Percentiles rank a stretch among this genome's conserved stretches.
phyloP scores from a whole-genome alignment of 2,888 invertebrate species.

The Tridacna gigas region DNA sequence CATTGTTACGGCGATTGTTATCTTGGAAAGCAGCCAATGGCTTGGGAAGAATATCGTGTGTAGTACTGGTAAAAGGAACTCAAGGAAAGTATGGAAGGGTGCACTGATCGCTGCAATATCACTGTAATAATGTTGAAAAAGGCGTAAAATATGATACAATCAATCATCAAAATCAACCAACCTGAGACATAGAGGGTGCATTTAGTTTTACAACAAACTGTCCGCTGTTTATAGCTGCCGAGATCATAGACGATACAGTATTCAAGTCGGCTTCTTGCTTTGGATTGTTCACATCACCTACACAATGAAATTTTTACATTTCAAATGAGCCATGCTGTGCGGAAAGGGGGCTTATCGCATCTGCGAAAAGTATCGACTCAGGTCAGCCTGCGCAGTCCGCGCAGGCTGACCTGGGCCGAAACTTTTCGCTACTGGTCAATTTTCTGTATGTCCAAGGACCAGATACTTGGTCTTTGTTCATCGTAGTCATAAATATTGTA shows the following conservation, averaged over 20 bases:
- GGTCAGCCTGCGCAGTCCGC: too few species aligned
- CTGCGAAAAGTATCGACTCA: too few species aligned
- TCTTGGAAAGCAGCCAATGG: too few species aligned
- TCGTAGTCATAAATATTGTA: constrained; percentile 73
- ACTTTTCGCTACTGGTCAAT: too few species aligned
- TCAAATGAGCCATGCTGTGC: not conserved
- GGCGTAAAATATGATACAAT: too few species aligned
- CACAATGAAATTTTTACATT: not conserved
- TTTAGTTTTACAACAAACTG: constrained; percentile 48
- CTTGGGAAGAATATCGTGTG: too few species aligned
- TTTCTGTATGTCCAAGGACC: constrained; percentile 66
- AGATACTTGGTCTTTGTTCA: constrained; percentile 63
- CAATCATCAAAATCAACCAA: not conserved
- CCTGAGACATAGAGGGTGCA: constrained; percentile 3
- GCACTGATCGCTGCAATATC: too few species aligned
- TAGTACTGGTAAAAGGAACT: too few species aligned
- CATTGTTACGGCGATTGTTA: too few species aligned
- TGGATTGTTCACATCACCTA: constrained; percentile 68
- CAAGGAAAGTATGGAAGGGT: too few species aligned
- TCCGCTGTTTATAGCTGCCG: constrained; percentile 59
- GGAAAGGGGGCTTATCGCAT: not conserved
- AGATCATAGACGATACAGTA: constrained; percentile 53
- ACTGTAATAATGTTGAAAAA: too few species aligned
- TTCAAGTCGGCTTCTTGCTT: constrained; percentile 60
- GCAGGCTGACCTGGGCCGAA: too few species aligned